Conservation (phyloP, 2,888 invertebrate species). For the Calameuta filiformis region DNA sequence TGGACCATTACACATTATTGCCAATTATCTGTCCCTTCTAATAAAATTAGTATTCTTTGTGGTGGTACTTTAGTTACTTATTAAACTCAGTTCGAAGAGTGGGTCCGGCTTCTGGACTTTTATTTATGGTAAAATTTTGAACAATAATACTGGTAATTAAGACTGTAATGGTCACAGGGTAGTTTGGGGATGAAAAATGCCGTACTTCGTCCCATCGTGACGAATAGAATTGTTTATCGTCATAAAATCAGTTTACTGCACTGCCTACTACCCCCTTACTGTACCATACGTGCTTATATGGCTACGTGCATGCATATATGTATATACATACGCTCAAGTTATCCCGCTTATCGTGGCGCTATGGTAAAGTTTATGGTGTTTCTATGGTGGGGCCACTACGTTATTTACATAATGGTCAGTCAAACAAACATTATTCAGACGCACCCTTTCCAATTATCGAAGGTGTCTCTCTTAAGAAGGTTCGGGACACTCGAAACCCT, state of each 20-base stretch:
- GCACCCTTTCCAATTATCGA: conserved; percentile 51
- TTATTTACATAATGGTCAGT: conserved; percentile 48
- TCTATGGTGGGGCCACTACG: background rate
- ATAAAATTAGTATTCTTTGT: conserved; percentile 32
- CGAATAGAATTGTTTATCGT: background rate
- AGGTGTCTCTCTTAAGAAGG: conserved; percentile 23
- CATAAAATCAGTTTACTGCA: background rate
- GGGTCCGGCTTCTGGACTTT: background rate
- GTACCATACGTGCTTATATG: background rate
- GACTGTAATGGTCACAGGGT: background rate
- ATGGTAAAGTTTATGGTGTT: background rate
- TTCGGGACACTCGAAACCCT: conserved; percentile 8
- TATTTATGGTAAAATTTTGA: background rate
- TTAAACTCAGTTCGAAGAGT: background rate
- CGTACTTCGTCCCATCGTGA: background rate
- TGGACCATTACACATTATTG: conserved; percentile 39
- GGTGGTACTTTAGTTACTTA: background rate
- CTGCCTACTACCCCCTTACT: background rate
- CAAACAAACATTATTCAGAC: conserved; percentile 39
- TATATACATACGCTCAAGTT: background rate
- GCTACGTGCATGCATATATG: background rate
- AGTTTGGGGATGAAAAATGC: background rate
- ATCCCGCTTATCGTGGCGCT: background rate
- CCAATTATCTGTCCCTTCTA: conserved; percentile 42
- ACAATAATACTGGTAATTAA: background rate